Conservation (phyloP, 2,113 vertebrate species). For the Chaetodon auriga region DNA sequence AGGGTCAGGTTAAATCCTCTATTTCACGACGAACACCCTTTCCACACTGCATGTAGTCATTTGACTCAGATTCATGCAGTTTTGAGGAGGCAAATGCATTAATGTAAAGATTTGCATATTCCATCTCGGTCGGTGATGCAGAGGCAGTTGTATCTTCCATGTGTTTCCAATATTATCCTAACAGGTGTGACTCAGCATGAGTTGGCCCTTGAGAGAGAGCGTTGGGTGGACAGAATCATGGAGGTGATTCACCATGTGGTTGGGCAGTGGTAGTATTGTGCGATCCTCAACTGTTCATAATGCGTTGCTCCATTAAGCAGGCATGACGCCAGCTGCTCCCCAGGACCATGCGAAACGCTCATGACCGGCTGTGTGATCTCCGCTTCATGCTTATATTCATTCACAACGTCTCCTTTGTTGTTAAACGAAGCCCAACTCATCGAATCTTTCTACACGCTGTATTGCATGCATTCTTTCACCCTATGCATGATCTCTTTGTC, state of each 20-base stretch:
- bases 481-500: slow-evolving; percentile 34
- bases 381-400: slow-evolving; percentile 20
- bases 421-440: neutral
- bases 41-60: neutral
- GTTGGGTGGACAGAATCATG: slow-evolving; percentile 33
- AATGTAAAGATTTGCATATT: neutral
- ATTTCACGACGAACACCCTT: neutral
- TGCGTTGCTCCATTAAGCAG: slow-evolving; percentile 57
- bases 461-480: neutral
- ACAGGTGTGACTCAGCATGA: slow-evolving; percentile 54
- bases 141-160: neutral
- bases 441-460: neutral
- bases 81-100: neutral
- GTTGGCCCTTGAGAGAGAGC: slow-evolving; percentile 29
- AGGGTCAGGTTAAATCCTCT: too few species aligned
- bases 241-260: slow-evolving; percentile 55
- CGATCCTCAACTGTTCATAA: slow-evolving; percentile 51
- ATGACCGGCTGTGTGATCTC: neutral
- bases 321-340: slow-evolving; percentile 52
- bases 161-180: slow-evolving; percentile 50
- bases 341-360: slow-evolving; percentile 39
- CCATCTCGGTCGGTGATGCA: neutral
- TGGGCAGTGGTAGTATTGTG: slow-evolving; percentile 30
- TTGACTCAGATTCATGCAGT: neutral
- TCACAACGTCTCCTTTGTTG: slow-evolving; percentile 37